Evolutionary conservation across 2,888 invertebrate genomes (phyloP), one percentile per base, ranked within the genome.

Genomic region (Pinctada fucata): DNA sequence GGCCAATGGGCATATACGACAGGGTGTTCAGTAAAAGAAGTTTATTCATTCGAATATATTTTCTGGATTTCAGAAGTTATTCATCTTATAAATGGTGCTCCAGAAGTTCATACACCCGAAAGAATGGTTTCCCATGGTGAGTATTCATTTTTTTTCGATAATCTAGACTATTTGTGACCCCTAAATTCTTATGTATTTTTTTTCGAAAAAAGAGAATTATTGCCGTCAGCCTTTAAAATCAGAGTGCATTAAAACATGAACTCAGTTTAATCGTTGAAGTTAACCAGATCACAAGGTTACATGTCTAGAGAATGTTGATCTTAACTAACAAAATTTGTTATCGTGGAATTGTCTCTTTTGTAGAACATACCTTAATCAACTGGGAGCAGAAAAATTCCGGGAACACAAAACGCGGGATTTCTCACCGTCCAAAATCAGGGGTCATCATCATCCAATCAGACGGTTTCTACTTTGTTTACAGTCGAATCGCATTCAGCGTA

Each of bases 401-500:
- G 8, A 64, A 2, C 2, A 16, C 49, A 3, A 48, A 48, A 3
- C 66, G 50, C 3, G 66, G 45, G n/a, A 68, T 68, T 45, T 4
- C 10, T 8, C 51, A 50, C 8, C 49, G 50, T 45, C 16, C n/a
- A 2, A 31, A 74, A 16, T 31, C 50, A 50, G 74, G 74, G 10
- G 51, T 49, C 8, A 65, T 74, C 13, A 74, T 74, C 13, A 74
- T 66, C 3, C 50, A 31, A 0, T 65, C 50, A 6, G 66, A 49
- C 31, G 74, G 74, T 4, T 74, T 66, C 50, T 74, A 74, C 51
- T 74, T 50, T 66, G 74, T 74, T 13, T 74, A 74, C 74, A 74
- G 74, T 66, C 74, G 74, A 8, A 8, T 74, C 6, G 66, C 74
- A n/a, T 74, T 74, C 74, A 74, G 66, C 8, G 16, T 66, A 10